Evolutionary conservation across 2,888 invertebrate genomes (phyloP), one percentile per base, ranked within the genome.

Genomic region (Argynnis bischoffii): DNA sequence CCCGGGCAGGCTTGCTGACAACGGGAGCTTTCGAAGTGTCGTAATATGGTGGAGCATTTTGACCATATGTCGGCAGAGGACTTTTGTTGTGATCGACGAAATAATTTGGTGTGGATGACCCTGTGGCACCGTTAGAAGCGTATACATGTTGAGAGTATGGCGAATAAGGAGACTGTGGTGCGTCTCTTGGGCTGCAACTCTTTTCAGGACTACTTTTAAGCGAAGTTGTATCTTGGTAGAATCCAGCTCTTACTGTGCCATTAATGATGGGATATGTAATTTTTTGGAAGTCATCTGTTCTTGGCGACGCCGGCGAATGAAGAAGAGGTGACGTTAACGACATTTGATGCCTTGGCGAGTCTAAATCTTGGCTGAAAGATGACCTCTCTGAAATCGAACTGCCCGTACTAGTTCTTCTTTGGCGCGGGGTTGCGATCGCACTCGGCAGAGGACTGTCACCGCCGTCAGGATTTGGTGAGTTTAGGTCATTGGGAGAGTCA

Each of bases 161-260:
- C 1, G 93, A 90, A 74, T 87, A 92, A 2, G 93, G 92, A 0
- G 93, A 93, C 51, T 88, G 90, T 0, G 95, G 95, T 66, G 95
- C 95, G 76, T 96, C 95, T 56, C 96, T 94, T 0, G 97, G 97
- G 81, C 96, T 96, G 79, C 96, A 96, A 75, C 96, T 96, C 81
- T 97, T 97, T 76, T 97, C 97, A 0, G 97, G 97, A 77, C 96
- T 97, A 77, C 96, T 96, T 81, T 96, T 96, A 5, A 95, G 95
- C 0, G 96, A 96, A n/a, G 96, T 95, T 0, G 96, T 96, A 76
- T 97, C 97, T 84, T 98, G 97, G 86, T 98, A 97, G 84, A 98
- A 98, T 4, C 97, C 97, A 48, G 97, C 97, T 75, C 97, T 94
- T 6, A 97, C 96, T 5, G 97, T 95, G 0, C 97, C 97, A 79